Conservation (phyloP, 2,888 invertebrate species). For the Beris chalybata region DNA sequence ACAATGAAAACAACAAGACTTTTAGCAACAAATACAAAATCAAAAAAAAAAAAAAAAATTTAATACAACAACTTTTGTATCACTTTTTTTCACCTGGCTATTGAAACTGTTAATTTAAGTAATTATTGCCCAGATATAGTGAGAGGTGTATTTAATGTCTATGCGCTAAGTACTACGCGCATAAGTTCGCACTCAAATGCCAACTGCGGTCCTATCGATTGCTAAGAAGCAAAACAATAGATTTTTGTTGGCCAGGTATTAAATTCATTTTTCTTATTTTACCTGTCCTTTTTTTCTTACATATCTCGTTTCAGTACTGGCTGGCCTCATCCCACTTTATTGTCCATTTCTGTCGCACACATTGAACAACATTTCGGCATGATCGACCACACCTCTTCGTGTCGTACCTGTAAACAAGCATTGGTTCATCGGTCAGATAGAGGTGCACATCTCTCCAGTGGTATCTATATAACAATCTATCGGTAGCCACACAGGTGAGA, state of each 20-base stretch:
- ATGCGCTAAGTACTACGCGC: slow-evolving; percentile 38
- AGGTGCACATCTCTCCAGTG: too few relatives aligned
- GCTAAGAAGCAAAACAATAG: slow-evolving; percentile 24
- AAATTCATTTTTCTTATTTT: neutral
- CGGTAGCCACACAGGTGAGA: too few relatives aligned
- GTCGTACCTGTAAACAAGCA: too few relatives aligned
- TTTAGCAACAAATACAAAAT: neutral
- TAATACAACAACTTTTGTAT: neutral
- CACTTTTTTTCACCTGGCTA: slow-evolving; percentile 15
- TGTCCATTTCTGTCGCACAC: too few relatives aligned
- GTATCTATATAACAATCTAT: too few relatives aligned
- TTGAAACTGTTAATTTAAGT: slow-evolving; percentile 39
- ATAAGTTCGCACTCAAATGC: slow-evolving; percentile 40
- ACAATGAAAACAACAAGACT: slow-evolving; percentile 1
- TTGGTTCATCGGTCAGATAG: too few relatives aligned
- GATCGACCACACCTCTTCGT: too few relatives aligned
- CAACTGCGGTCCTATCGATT: slow-evolving; percentile 25
- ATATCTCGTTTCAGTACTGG: too few relatives aligned
- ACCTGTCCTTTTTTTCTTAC: too few relatives aligned
- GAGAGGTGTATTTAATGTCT: slow-evolving; percentile 37
- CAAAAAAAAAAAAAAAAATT: neutral
- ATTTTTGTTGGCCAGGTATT: slow-evolving; percentile 10
- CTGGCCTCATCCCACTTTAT: too few relatives aligned
- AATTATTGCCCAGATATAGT: slow-evolving; percentile 33
- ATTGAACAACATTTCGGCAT: too few relatives aligned